Evolutionary conservation across 1,140 invertebrate genomes (phyloP), one percentile per base, ranked within the genome.

Genomic region (Calliopsis andreniformis): DNA sequence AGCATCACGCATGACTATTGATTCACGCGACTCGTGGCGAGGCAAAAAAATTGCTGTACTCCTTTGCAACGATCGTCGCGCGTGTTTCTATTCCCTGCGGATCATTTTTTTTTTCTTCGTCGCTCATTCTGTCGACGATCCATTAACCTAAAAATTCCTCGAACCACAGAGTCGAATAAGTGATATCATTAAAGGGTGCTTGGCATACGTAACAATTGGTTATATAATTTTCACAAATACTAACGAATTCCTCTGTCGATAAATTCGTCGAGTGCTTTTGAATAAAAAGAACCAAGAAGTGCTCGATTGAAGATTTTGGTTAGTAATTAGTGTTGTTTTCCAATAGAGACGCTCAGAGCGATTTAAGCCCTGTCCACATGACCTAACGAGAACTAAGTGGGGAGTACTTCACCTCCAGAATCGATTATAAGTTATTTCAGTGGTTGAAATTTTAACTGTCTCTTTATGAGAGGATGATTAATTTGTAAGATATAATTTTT

Each of bases 131-230:
- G 25, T 25, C 32, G 4, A 62, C 35, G 25, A 55, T 47, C 35
- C 35, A 72, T 72, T 72, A 72, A 72, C 59, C 59, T 51, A 72
- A 63, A 72, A 72, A 72, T 72, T 53, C 14, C 18, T 3, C 7
- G 4, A 3, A 23, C 18, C 51, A 32, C 10, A 10, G 42, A 43
- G 25, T 35, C 30, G 28, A 49, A 64, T 67, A 23, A 58, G 35
- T 49, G 47, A 61, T 61, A 35, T 49, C 4, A 25, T 30, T 7
- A n/a, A 61, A 53, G 25, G 7, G 18, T 39, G 49, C 2, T 5
- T 3, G 3, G 23, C 4, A 20, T 23, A 62, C 30, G 69, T 71
- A 61, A 45, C 25, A 1, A n/a, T n/a, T n/a, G 23, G 25, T 43
- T 68, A 53, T 8, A 12, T 25, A 66, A 51, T 66, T 32, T 51